A percentile compares a stretch with the other conserved stretches of the same genome.
Conservation (phyloP, 1,140 invertebrate species). For the Brachionus manjavacas region DNA sequence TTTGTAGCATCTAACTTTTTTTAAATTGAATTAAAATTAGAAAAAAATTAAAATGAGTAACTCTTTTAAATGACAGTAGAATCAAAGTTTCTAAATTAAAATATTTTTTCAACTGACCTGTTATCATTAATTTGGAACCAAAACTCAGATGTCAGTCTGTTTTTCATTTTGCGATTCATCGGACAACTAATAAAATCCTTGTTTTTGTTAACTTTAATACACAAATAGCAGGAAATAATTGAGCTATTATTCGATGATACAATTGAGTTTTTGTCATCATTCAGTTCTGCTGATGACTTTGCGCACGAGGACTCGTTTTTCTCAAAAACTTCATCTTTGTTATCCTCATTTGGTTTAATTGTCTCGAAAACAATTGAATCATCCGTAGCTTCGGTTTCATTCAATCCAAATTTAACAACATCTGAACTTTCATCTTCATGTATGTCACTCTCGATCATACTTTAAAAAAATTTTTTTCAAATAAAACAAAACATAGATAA, state of each 20-base stretch:
- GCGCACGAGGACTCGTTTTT: not conserved
- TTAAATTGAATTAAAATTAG: too few relatives aligned
- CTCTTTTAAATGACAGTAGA: not conserved
- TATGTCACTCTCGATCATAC: not conserved
- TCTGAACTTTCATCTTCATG: not conserved
- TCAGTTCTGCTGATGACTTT: not conserved
- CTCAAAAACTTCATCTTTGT: conserved; percentile 3
- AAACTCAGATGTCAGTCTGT: conserved; percentile 29
- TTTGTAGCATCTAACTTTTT: too few relatives aligned
- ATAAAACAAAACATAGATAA: conserved; percentile 5
- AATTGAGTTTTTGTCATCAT: not conserved
- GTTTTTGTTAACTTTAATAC: conserved; percentile 41
- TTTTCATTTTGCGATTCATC: conserved; percentile 34
- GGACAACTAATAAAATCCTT: conserved; percentile 32
- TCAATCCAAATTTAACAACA: conserved; percentile 19
- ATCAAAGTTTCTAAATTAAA: not conserved
- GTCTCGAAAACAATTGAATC: not conserved
- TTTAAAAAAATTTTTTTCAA: not conserved
- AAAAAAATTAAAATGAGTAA: not conserved
- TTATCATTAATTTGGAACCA: conserved; percentile 34
- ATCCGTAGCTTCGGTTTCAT: not conserved
- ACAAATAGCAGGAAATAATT: conserved; percentile 27
- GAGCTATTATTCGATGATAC: not conserved
- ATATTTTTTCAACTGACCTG: not conserved
- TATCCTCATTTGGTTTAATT: conserved; percentile 15